A percentile compares a stretch with the other conserved stretches of the same genome.
Conservation (phyloP, 2,888 invertebrate species). For the Linnaemya tessellans region DNA sequence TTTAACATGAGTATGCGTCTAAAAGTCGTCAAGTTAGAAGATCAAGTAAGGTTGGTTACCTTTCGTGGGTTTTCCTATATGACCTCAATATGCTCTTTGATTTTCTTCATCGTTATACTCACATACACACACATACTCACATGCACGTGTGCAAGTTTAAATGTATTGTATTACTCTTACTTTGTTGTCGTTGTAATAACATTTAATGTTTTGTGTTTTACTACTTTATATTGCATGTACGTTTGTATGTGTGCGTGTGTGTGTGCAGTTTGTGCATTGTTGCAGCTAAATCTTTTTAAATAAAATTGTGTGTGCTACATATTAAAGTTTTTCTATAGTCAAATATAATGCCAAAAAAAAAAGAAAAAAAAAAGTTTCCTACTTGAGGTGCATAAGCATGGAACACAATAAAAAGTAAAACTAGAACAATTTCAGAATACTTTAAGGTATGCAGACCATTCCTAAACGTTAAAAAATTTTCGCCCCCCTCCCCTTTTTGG, state of each 20-base stretch:
- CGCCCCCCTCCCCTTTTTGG: not conserved
- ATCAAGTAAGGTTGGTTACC: slow-evolving; percentile 65
- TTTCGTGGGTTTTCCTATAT: slow-evolving; percentile 39
- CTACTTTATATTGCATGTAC: not conserved
- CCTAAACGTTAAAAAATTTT: slow-evolving; percentile 7
- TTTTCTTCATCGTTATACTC: slow-evolving; percentile 39
- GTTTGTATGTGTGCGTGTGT: not conserved
- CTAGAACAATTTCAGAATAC: slow-evolving; percentile 14
- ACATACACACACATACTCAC: not conserved
- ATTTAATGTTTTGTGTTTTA: slow-evolving; percentile 13
- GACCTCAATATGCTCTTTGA: slow-evolving; percentile 61
- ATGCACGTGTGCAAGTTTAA: not conserved
- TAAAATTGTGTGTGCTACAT: slow-evolving; percentile 12
- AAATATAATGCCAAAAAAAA: slow-evolving; percentile 10
- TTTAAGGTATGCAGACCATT: slow-evolving; percentile 9
- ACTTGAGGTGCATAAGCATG: slow-evolving; percentile 34
- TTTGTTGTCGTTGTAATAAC: slow-evolving; percentile 39
- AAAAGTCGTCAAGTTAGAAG: slow-evolving; percentile 57
- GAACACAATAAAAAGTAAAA: slow-evolving; percentile 36
- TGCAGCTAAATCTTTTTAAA: slow-evolving; percentile 22
- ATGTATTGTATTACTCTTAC: slow-evolving; percentile 23
- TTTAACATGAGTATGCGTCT: slow-evolving; percentile 51
- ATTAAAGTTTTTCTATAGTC: slow-evolving; percentile 13
- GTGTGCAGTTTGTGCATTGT: not conserved
- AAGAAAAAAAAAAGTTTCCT: not conserved